Conservation (phyloP, 2,797 vertebrate genomes). For the Melanotaenia pygmaea region DNA sequence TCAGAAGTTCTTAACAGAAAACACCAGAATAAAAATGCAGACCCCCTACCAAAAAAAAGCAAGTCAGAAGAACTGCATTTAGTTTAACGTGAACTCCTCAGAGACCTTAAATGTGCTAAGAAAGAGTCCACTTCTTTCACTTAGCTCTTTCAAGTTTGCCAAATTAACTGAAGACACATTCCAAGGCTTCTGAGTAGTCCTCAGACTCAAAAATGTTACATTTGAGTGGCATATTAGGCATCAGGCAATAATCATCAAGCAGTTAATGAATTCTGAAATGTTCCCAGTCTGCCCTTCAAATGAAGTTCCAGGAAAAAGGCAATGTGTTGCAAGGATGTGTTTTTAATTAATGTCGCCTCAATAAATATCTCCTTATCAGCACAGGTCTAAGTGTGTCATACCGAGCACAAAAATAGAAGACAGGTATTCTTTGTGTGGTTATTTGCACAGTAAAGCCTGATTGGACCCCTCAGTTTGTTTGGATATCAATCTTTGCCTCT, state of each 20-base stretch:
- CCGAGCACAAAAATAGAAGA: neutral
- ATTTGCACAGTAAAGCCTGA: constrained; percentile 18
- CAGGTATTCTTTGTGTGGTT: constrained; percentile 2
- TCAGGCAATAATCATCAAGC: constrained; percentile 46
- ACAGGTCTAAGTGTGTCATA: neutral
- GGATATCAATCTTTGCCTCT: constrained; percentile 29
- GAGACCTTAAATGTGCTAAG: neutral
- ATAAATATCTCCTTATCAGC: constrained; percentile 38
- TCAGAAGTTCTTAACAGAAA: neutral
- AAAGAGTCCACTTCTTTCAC: neutral
- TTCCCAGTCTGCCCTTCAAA: constrained; percentile 30
- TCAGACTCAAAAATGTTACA: constrained; percentile 15
- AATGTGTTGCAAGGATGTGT: constrained; percentile 15
- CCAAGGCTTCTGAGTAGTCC: neutral
- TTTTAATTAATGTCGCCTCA: constrained; percentile 53
- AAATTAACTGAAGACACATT: constrained; percentile 1
- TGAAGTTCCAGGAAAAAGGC: constrained; percentile 17
- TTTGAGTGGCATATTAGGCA: constrained; percentile 42
- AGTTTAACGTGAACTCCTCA: neutral
- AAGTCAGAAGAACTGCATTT: neutral
- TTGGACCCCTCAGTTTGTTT: constrained; percentile 33
- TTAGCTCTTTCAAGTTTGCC: neutral
- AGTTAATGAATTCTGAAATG: constrained; percentile 54
- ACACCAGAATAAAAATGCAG: neutral
- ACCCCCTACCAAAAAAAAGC: neutral